Conservation (phyloP, 23 tunicate species). For the Clavelina lepadiformis region DNA sequence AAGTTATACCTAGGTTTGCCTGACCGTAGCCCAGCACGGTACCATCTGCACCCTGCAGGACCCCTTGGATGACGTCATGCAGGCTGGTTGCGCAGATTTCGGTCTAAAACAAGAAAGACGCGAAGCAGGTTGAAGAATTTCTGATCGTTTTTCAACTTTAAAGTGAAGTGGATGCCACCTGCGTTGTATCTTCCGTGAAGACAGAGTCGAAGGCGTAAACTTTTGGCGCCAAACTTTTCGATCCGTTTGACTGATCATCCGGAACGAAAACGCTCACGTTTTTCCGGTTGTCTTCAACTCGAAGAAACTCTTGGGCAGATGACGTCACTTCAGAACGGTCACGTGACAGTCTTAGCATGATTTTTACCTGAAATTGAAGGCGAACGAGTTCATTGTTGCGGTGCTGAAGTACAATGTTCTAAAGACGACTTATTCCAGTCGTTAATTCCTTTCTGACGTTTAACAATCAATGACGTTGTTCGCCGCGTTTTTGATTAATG, state of each 20-base stretch:
- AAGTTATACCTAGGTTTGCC: conserved; percentile 60
- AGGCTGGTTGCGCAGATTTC: conserved; percentile 62
- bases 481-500: too few species aligned
- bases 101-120: conserved; percentile 46
- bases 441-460: too few species aligned
- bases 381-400: background rate
- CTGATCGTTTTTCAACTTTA: background rate
- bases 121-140: background rate
- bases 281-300: conserved; percentile 65
- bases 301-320: conserved; percentile 29
- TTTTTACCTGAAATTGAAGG: conserved; percentile 36
- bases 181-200: conserved; percentile 56
- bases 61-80: conserved; percentile 73
- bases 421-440: too few species aligned
- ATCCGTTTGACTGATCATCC: conserved; percentile 12
- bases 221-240: conserved; percentile 59
- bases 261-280: conserved; percentile 78
- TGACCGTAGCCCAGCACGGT: conserved; percentile 88
- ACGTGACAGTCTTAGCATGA: conserved; percentile 29
- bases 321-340: conserved; percentile 5
- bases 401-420: too few species aligned
- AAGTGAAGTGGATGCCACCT: conserved; percentile 26
- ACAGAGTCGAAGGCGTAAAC: conserved; percentile 86
- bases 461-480: too few species aligned
- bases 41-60: conserved; percentile 88